phyloP scores from a whole-genome alignment of 2,797 vertebrate genomes.

The Pangasius mekongensis region DNA sequence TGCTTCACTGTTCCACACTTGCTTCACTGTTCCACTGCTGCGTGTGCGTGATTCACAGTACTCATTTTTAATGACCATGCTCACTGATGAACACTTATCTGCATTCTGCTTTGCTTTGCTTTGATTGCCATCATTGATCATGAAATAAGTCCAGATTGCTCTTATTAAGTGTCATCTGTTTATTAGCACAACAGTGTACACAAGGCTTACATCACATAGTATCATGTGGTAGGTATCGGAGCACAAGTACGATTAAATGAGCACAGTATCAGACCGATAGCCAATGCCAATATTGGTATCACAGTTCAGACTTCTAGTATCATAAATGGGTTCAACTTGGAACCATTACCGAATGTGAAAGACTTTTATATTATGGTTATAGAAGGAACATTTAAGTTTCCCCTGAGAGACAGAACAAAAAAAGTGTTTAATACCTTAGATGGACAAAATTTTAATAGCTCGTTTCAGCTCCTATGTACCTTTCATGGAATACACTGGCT shows the following conservation, averaged over 20 bases:
- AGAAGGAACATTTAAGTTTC: background rate
- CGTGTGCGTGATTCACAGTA: background rate
- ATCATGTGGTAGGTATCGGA: background rate
- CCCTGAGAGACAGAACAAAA: background rate
- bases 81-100: background rate
- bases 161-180: background rate
- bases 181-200: background rate
- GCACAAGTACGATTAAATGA: background rate
- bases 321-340: background rate
- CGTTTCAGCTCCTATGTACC: background rate
- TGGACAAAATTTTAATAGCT: background rate
- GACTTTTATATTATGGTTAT: background rate
- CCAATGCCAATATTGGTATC: background rate
- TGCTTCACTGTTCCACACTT: background rate
- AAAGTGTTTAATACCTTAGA: background rate
- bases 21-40: background rate
- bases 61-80: background rate
- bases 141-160: background rate
- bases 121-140: background rate
- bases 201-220: background rate
- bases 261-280: background rate
- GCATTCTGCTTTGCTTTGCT: background rate
- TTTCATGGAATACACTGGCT: background rate
- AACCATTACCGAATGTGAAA: background rate
- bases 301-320: background rate